These are phyloP conservation scores for Cydia pomonella DNA, from an alignment of 1,140 invertebrate genomes.

Conservation along the genomic window DNA sequence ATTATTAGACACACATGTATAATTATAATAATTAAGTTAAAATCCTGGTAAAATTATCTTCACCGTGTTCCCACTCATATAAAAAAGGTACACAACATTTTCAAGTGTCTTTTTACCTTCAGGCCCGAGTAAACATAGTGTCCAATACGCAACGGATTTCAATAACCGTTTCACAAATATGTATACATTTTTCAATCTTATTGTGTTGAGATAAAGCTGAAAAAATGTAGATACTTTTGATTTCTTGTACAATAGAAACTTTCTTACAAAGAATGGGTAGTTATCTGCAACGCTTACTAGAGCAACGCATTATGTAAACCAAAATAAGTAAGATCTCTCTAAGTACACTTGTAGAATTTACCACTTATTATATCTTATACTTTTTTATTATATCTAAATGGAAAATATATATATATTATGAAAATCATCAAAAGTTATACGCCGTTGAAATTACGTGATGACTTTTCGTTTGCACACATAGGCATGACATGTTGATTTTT, in stretches of 20 bases:
- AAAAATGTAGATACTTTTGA: background rate
- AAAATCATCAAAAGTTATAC: too few relatives aligned
- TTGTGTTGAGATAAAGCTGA: background rate
- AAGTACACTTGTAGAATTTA: background rate
- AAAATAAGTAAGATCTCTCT: background rate
- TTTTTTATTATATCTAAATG: too few relatives aligned
- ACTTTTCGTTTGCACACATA: too few relatives aligned
- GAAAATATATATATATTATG: too few relatives aligned
- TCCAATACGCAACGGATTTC: conserved; percentile 1
- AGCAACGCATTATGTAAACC: background rate
- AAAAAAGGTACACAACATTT: background rate
- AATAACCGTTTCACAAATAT: background rate
- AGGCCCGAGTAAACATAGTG: background rate
- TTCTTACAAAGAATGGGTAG: background rate
- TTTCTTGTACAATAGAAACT: background rate
- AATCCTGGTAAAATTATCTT: background rate
- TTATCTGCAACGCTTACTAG: background rate
- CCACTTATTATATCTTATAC: too few relatives aligned
- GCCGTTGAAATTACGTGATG: too few relatives aligned
- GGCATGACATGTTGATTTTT: too few relatives aligned
- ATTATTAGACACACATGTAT: too few relatives aligned
- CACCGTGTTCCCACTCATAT: background rate
- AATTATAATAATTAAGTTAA: too few relatives aligned
- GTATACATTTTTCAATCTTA: background rate
- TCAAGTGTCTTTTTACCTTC: conserved; percentile 11